These are phyloP conservation scores for Asteroscopus sphinx DNA, from an alignment of 2,888 invertebrate species.

Conservation along the genomic window DNA sequence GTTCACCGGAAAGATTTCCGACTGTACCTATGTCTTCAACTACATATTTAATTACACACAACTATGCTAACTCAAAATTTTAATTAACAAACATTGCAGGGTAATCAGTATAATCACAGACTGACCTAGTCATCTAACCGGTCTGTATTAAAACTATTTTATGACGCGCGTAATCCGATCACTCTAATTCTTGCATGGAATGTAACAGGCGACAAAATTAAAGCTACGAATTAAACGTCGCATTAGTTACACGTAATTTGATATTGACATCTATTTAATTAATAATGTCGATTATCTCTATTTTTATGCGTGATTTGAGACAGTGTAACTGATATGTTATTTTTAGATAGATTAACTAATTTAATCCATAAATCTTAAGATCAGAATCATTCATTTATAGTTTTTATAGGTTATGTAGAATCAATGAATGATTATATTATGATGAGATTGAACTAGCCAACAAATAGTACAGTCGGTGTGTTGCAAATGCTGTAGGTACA, in stretches of 20 bases:
- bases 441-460: too few relatives aligned
- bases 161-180: slow-evolving; percentile 41
- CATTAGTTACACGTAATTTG: slow-evolving; percentile 7
- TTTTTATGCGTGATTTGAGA: slow-evolving; percentile 8
- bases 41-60: slow-evolving; percentile 17
- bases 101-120: slow-evolving; percentile 47
- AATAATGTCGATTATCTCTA: not conserved
- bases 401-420: too few relatives aligned
- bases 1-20: too few relatives aligned
- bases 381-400: too few relatives aligned
- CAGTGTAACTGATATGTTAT: slow-evolving; percentile 1
- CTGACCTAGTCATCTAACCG: slow-evolving; percentile 46
- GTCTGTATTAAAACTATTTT: slow-evolving; percentile 46
- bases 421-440: too few relatives aligned
- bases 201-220: slow-evolving; percentile 15
- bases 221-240: not conserved
- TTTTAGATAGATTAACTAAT: not conserved
- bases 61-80: slow-evolving; percentile 50
- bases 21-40: too few relatives aligned
- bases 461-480: too few relatives aligned
- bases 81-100: slow-evolving; percentile 45
- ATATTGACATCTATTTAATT: not conserved
- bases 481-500: too few relatives aligned
- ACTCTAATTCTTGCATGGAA: slow-evolving; percentile 22
- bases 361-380: too few relatives aligned